phyloP scores from a whole-genome alignment of 2,888 invertebrate genomes.

The Athalia cordata region DNA sequence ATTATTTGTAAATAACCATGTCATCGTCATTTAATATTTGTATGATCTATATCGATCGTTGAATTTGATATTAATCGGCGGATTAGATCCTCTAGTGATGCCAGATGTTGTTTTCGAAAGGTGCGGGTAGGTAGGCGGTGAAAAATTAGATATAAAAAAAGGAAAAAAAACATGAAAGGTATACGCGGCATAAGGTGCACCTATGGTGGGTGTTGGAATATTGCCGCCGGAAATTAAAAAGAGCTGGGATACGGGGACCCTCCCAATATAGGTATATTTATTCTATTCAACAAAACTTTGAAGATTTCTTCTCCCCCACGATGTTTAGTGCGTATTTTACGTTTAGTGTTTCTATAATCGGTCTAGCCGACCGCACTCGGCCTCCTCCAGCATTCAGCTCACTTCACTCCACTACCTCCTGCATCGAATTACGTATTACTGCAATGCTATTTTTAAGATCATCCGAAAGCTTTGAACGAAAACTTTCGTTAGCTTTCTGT shows the following conservation, averaged over 20 bases:
- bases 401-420: slow-evolving; percentile 12
- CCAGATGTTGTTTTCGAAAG: slow-evolving; percentile 35
- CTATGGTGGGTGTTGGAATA: slow-evolving; percentile 16
- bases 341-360: not conserved
- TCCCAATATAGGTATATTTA: slow-evolving; percentile 18
- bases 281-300: slow-evolving; percentile 1
- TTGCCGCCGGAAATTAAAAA: slow-evolving; percentile 14
- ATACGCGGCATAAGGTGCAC: not conserved
- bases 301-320: slow-evolving; percentile 16
- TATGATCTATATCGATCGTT: too few species aligned
- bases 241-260: not conserved
- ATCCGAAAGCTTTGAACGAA: not conserved
- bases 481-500: slow-evolving; percentile 4
- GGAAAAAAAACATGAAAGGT: not conserved
- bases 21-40: too few species aligned
- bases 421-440: slow-evolving; percentile 26
- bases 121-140: not conserved
- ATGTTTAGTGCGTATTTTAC: not conserved
- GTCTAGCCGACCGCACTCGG: slow-evolving; percentile 18
- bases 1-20: too few species aligned
- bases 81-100: not conserved
- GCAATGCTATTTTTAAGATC: slow-evolving; percentile 40
- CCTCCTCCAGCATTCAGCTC: not conserved
- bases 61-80: not conserved
- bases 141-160: not conserved